Base-by-base conservation (phyloP, 2,113 vertebrate genomes). In the Hypomesus transpacificus region DNA sequence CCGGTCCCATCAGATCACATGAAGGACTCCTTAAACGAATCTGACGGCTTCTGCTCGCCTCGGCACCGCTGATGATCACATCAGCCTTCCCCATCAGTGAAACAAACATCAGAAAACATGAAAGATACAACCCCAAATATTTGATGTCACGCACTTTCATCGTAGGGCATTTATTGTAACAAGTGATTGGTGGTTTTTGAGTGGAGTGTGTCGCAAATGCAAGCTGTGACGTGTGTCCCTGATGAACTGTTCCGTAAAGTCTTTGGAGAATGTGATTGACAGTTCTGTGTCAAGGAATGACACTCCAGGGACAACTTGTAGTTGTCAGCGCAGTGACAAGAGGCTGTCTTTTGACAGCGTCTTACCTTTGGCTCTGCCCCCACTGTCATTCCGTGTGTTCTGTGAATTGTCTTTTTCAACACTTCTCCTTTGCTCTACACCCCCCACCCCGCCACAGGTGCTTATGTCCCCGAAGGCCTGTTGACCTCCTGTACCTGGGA, bases 401-500 rank as follows among this genome's bases (percentile, higher is more conserved):
- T 1, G 3, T 11, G n/a, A 20, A 39, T 13, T 51, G 16, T n/a
- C 8, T 31, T 18, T 64, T 26, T 64, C 13, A 28, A 64, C 21
- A 5, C 65, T 52, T 24, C 50, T 46, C 46, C 2, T 52, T 39
- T 26, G 5, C 18, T 56, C 54, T 60, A n/a, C 2, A 2, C 46
- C 50, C 1, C 51, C 2, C 13, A 22, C 3, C 22, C 2, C 66
- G 7, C 18, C 52, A 18, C 74, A 99, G 96, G 96, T 28, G 96
- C 96, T 0, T 98, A 98, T 0, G 93, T 98, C 62, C 97, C 96
- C 0, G 96, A 99, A 75, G 96, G 96, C 26, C 90, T 99, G 65
- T 77, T 98, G 81, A 99, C 96, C 0, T 99, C 96, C 70, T 98
- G 96, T 14, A 93, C 94, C 3, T 98, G 96, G 97, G 94, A 98